phyloP scores from a whole-genome alignment of 1,140 invertebrate species.

The Trypoxylus dichotomus region DNA sequence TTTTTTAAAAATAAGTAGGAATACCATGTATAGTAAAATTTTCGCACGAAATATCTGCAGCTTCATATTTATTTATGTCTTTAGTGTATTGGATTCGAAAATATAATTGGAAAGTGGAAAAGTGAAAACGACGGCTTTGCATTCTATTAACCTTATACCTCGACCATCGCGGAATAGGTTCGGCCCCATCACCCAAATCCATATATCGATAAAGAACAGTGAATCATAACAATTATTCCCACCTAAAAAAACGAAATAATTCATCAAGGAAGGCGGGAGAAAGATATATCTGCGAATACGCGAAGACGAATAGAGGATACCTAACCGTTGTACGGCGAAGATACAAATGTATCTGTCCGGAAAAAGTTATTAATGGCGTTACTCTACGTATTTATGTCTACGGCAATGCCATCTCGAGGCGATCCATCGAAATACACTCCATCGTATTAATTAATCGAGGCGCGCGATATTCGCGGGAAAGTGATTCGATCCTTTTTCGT shows the following conservation, averaged over 20 bases:
- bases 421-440: not conserved
- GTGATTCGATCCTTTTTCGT: not conserved
- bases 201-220: not conserved
- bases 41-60: too few species aligned
- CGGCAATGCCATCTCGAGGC: not conserved
- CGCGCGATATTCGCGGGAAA: not conserved
- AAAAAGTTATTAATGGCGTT: not conserved
- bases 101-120: too few species aligned
- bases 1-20: too few species aligned
- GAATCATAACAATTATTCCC: not conserved
- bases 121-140: too few species aligned
- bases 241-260: not conserved
- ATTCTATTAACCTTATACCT: too few species aligned
- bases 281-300: not conserved
- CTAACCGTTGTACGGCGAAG: not conserved
- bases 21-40: too few species aligned
- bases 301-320: not conserved
- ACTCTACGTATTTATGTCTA: not conserved
- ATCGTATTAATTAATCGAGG: not conserved
- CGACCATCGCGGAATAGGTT: too few species aligned
- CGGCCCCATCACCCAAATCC: too few species aligned
- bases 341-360: not conserved
- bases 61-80: too few species aligned
- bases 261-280: not conserved
- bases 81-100: too few species aligned